phyloP scores from a whole-genome alignment of 2,113 vertebrate genomes.

The Egretta garzetta region DNA sequence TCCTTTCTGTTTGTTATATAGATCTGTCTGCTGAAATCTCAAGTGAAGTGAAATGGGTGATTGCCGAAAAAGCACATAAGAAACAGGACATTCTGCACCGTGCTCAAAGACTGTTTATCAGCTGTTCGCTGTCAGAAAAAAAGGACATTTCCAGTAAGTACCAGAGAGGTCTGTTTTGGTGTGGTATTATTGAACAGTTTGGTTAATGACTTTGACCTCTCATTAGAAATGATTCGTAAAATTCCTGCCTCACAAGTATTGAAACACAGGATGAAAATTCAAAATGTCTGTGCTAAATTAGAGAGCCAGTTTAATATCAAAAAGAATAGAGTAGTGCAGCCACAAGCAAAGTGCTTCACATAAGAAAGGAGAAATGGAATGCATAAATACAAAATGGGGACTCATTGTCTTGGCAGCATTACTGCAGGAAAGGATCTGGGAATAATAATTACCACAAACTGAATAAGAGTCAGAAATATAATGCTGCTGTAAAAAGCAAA shows the following conservation, averaged over 20 bases:
- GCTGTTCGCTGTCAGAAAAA: background rate
- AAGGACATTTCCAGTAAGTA: background rate
- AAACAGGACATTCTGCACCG: background rate
- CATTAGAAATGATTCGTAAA: slow-evolving; percentile 1
- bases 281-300: slow-evolving; percentile 15
- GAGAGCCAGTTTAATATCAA: background rate
- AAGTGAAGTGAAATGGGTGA: background rate
- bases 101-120: background rate
- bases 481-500: background rate
- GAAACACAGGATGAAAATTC: background rate
- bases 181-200: background rate
- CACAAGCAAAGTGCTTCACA: background rate
- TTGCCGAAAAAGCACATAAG: background rate
- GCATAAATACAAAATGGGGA: background rate
- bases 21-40: background rate
- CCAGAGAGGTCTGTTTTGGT: background rate
- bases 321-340: background rate
- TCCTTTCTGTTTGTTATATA: background rate
- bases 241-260: background rate
- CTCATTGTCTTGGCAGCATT: background rate
- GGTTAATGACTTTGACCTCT: slow-evolving; percentile 23
- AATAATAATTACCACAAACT: background rate
- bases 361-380: background rate
- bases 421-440: background rate
- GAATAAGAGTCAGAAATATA: background rate